Base-by-base conservation (phyloP, 1,140 invertebrate species). In the Phthorimaea operculella region DNA sequence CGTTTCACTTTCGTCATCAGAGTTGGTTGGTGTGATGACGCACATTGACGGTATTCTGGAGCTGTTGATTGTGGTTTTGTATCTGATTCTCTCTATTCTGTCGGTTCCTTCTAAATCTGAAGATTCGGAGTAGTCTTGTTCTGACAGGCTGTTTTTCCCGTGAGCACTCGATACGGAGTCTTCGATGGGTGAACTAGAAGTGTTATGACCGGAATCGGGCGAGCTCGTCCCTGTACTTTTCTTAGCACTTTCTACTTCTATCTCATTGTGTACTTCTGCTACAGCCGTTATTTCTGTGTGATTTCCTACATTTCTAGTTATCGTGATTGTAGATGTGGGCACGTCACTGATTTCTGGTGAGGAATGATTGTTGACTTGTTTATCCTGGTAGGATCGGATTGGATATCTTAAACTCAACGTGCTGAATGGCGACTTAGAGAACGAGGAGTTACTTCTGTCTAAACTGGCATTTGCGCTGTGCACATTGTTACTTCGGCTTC, bases 1-100 rank as follows among this genome's bases (percentile, higher is more conserved):
- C 59, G 75, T 84, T 52, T 88, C 75, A 55, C 90, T 90, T 70
- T 95, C 94, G 66, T 96, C 95, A 60, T 96, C 94, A 49, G 93
- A 95, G 54, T 92, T 92, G 0, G 92, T 91, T 9, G 94, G 94
- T 7, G 94, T 96, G 14, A 96, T 96, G 0, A 95, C 94, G 79
- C 95, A 96, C 92, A 97, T 94, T 0, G 94, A 96, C 4, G 95
- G 95, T 72, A 96, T 96, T 60, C 94, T 88, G 64, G 92, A 94
- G 10, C 92, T 92, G 61, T 92, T 95, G 33, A 96, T 95, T 6
- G 92, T 92, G 0, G 94, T 96, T 83, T 96, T 96, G 11, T 90
- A 90, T 59, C 93, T 87, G 51, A 96, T 93, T 65, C 94, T 88
- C 82, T 96, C 93, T 55, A 94, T 92, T 70, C 93, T 88, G 64